Percentiles rank a stretch among this genome's conserved stretches.
phyloP scores from a whole-genome alignment of 2,797 vertebrate genomes.

The Siniperca scherzeri region DNA sequence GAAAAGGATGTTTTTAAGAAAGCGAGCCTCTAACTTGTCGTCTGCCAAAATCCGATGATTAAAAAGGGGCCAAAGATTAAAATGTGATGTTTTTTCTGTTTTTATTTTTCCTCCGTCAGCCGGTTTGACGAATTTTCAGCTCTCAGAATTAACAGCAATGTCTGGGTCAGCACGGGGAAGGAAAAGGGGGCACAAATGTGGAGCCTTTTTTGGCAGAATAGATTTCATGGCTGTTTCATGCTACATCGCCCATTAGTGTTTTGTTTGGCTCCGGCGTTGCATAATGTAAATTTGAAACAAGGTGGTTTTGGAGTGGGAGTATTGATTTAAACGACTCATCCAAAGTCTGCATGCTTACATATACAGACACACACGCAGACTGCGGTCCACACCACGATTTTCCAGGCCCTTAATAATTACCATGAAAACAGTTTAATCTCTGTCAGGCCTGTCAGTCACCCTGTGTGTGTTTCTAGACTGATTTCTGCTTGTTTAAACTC shows the following conservation, averaged over 20 bases:
- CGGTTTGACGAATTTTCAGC: conserved; percentile 45
- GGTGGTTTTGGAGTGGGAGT: conserved; percentile 77
- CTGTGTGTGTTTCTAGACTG: conserved; percentile 64
- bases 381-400: conserved; percentile 58
- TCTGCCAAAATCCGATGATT: conserved; percentile 53
- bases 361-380: conserved; percentile 64
- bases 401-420: conserved; percentile 75
- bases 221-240: conserved; percentile 86
- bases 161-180: conserved; percentile 66
- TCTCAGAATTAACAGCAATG: conserved; percentile 56
- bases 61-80: conserved; percentile 52
- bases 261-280: conserved; percentile 78
- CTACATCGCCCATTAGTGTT: conserved; percentile 85
- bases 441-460: conserved; percentile 72
- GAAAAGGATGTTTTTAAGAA: conserved; percentile 52
- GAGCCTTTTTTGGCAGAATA: conserved; percentile 72
- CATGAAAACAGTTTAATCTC: conserved; percentile 80
- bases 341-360: conserved; percentile 72
- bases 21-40: conserved; percentile 29
- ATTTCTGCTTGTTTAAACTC: conserved; percentile 80
- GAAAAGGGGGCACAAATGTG: conserved; percentile 57
- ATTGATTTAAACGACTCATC: conserved; percentile 81
- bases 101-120: conserved; percentile 42
- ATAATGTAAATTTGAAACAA: conserved; percentile 83
- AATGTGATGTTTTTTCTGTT: conserved; percentile 43